phyloP scores from a whole-genome alignment of 2,797 vertebrate species.

The Tinamus major region DNA sequence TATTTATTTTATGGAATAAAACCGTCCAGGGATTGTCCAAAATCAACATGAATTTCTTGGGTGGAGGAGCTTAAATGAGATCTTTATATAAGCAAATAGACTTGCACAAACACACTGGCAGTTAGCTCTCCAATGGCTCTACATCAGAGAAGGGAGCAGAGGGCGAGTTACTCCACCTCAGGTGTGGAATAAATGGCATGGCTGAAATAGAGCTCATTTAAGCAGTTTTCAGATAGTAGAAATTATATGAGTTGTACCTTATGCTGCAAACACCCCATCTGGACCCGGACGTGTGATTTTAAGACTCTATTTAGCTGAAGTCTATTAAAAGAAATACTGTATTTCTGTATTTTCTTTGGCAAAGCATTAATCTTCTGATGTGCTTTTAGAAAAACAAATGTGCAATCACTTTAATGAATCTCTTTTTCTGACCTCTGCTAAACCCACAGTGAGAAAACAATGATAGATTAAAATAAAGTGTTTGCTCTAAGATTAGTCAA shows the following conservation, averaged over 20 bases:
- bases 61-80: slow-evolving; percentile 65
- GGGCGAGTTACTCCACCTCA: slow-evolving; percentile 42
- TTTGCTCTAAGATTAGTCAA: slow-evolving; percentile 20
- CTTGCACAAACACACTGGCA: slow-evolving; percentile 57
- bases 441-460: slow-evolving; percentile 60
- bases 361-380: slow-evolving; percentile 21
- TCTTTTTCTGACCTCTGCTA: slow-evolving; percentile 43
- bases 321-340: slow-evolving; percentile 34
- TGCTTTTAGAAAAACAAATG: slow-evolving; percentile 35
- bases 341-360: slow-evolving; percentile 46
- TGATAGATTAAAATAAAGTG: slow-evolving; percentile 54
- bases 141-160: slow-evolving; percentile 47
- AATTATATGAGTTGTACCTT: not conserved
- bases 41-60: slow-evolving; percentile 69
- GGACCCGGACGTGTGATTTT: slow-evolving; percentile 1
- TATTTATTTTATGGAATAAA: slow-evolving; percentile 66
- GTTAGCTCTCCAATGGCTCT: slow-evolving; percentile 19
- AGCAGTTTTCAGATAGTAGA: slow-evolving; percentile 43
- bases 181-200: slow-evolving; percentile 38
- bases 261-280: not conserved
- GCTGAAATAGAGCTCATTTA: slow-evolving; percentile 25
- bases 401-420: slow-evolving; percentile 17
- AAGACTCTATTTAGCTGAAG: slow-evolving; percentile 41
- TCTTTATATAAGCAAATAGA: slow-evolving; percentile 67
- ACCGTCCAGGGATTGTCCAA: slow-evolving; percentile 50